Evolutionary conservation across 2,888 invertebrate genomes (phyloP).

Genomic region (Stratiomys singularior): DNA sequence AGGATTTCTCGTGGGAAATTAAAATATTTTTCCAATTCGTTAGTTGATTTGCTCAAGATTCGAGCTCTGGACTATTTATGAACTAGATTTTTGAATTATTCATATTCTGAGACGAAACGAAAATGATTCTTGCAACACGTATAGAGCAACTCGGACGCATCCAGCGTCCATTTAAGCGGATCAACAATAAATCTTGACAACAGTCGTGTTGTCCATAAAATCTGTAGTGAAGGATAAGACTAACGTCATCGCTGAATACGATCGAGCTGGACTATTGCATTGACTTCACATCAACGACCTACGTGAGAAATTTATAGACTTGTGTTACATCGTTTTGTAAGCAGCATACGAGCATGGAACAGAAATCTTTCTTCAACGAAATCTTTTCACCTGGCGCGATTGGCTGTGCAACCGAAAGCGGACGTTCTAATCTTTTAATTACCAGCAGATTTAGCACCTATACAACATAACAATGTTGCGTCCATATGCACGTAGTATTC

Average conservation of each 20-base stretch:
- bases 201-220: neutral
- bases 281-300: neutral
- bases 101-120: no score
- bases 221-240: neutral
- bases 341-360: neutral
- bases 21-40: neutral
- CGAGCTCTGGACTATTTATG: no score
- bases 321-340: neutral
- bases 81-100: no score
- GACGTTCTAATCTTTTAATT: conserved; percentile 14
- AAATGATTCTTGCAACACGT: no score
- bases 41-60: neutral
- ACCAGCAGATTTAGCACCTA: neutral
- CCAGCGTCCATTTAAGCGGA: neutral
- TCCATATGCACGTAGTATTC: neutral
- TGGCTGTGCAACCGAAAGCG: neutral
- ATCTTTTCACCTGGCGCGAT: neutral
- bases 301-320: conserved; percentile 1
- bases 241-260: neutral
- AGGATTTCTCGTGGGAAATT: neutral
- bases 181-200: conserved; percentile 6
- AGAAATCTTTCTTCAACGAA: neutral
- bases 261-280: neutral
- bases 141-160: no score
- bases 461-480: neutral